Evolutionary conservation across 2,113 vertebrate genomes (phyloP).

Genomic region (Hepsetus odoe): DNA sequence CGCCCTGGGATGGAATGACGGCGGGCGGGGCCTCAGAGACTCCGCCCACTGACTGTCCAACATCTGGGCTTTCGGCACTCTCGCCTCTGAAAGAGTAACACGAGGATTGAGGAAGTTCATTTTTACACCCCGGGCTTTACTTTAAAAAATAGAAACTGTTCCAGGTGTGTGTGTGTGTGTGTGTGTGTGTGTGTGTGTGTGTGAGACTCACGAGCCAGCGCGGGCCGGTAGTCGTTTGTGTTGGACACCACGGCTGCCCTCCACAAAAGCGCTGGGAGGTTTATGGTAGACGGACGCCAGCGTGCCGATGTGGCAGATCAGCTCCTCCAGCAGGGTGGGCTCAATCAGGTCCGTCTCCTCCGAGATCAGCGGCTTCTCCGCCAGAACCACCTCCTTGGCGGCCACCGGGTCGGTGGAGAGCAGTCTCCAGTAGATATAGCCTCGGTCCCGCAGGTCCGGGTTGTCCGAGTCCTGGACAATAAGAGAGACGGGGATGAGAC

Average conservation of each 20-base stretch:
- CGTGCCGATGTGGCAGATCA: conserved; percentile 97
- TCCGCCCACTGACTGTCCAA: conserved; percentile 69
- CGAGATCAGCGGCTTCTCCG: conserved; percentile 95
- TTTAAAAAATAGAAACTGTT: too few species aligned
- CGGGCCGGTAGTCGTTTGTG: conserved; percentile 90
- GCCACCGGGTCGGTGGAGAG: conserved; percentile 98
- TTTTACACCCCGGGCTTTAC: too few species aligned
- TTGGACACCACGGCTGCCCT: conserved; percentile 91
- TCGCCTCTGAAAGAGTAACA: conserved; percentile 74
- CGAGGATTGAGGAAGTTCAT: too few species aligned
- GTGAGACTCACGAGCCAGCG: conserved; percentile 87
- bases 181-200: too few species aligned
- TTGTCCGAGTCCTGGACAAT: conserved; percentile 90
- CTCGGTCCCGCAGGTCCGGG: conserved; percentile 92
- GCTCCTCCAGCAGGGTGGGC: conserved; percentile 93
- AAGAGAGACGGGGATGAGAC: not conserved
- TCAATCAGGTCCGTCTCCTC: conserved; percentile 98
- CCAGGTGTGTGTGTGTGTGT: too few species aligned
- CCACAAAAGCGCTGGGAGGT: conserved; percentile 95
- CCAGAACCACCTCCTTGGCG: conserved; percentile 96
- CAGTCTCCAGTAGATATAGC: conserved; percentile 99
- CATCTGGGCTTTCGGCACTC: conserved; percentile 86
- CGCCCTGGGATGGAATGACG: conserved; percentile 90
- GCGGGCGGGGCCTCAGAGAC: conserved; percentile 79
- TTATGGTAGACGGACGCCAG: conserved; percentile 98